These are phyloP conservation scores for Halcyon chelicuti DNA, from an alignment of 2,797 vertebrate genomes.

Conservation along the genomic window DNA sequence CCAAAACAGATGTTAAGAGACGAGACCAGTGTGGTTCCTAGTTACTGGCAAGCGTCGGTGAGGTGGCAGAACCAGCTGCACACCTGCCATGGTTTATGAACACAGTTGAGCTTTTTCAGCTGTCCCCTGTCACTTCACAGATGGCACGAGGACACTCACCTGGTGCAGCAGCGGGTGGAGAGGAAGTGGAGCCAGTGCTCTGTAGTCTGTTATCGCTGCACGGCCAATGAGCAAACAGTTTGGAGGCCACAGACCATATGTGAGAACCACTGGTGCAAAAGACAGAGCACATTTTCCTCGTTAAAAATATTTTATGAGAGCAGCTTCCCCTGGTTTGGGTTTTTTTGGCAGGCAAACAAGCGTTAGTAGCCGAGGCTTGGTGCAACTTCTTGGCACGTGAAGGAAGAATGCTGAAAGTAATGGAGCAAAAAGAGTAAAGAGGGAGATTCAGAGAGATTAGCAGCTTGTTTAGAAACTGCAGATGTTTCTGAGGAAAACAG, in stretches of 20 bases:
- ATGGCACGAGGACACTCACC: background rate
- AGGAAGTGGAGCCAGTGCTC: background rate
- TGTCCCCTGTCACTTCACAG: background rate
- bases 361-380: background rate
- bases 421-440: background rate
- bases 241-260: background rate
- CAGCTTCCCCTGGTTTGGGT: background rate
- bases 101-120: background rate
- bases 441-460: background rate
- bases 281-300: background rate
- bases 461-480: constrained; percentile 32
- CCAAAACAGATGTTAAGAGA: background rate
- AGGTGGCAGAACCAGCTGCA: background rate
- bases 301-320: background rate
- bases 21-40: background rate
- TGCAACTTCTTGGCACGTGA: background rate
- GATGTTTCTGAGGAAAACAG: constrained; percentile 4
- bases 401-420: background rate
- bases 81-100: background rate
- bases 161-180: background rate
- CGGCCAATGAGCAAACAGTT: background rate
- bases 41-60: background rate
- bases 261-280: background rate
- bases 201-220: background rate
- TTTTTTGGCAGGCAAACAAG: background rate